Conservation (phyloP, 35 echinoderm and acorn worm genomes). For the Amphiura filiformis region DNA sequence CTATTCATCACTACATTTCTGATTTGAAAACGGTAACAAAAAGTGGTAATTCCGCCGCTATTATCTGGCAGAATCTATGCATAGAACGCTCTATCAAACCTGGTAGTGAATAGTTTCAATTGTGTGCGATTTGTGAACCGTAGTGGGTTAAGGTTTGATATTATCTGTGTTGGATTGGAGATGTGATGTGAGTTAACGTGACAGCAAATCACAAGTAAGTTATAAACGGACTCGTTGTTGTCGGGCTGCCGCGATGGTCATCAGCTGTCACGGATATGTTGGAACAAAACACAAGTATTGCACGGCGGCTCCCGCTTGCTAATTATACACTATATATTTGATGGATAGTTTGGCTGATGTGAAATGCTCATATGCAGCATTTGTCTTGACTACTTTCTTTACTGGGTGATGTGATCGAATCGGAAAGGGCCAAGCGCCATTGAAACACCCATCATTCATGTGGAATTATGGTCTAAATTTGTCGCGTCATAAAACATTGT, state of each 20-base stretch:
- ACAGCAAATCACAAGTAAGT: background rate
- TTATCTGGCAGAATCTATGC: too few relatives aligned
- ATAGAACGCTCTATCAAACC: too few relatives aligned
- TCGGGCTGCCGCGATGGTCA: background rate
- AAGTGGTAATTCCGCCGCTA: too few relatives aligned
- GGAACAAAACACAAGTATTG: background rate
- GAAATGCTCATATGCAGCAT: background rate
- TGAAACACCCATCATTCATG: background rate
- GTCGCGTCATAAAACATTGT: too few relatives aligned
- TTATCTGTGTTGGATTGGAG: background rate
- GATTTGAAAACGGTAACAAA: too few relatives aligned
- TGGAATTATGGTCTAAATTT: background rate
- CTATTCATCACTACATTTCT: too few relatives aligned
- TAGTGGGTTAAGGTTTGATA: background rate
- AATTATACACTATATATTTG: background rate
- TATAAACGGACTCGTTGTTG: background rate
- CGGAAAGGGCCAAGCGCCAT: background rate
- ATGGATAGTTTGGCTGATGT: background rate
- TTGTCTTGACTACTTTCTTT: background rate
- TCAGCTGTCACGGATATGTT: background rate
- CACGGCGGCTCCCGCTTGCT: background rate
- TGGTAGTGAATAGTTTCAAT: too few relatives aligned
- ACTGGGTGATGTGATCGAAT: background rate
- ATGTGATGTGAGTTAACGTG: background rate
- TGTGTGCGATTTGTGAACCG: too few relatives aligned